Base-by-base conservation (phyloP, 2,888 invertebrate species). In the Melanotus villosus region DNA sequence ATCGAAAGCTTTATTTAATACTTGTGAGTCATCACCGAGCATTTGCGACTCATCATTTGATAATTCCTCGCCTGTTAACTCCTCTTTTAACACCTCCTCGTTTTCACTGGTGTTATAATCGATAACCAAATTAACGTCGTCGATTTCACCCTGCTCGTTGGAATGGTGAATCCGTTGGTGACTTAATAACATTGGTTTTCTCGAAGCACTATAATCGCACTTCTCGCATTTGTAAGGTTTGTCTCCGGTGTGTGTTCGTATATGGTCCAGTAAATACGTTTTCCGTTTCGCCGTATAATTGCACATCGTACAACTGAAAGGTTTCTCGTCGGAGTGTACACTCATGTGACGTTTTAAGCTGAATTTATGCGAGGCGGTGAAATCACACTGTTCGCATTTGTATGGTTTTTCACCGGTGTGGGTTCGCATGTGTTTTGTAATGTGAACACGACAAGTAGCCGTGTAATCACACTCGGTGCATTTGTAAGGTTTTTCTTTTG, bases 121-220 rank as follows among this genome's bases (percentile, higher is more conserved):
- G 7, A 9, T 32, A 10, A 5, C 6, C 32, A 32, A 32, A 5
- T 32, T 32, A 1, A 32, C 4, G 3, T 64, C 71, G 0, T 59
- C 34, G 18, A n/a, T n/a, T n/a, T n/a, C n/a, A n/a, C n/a, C n/a
- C n/a, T n/a, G n/a, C n/a, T n/a, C n/a, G n/a, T n/a, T n/a, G n/a
- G n/a, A n/a, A n/a, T n/a, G n/a, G n/a, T 71, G 71, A 2, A 54
- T 58, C n/a, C 10, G 7, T 10, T 10, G 32, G 6, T 71, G 71
- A 16, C 57, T 68, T 9, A 38, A 23, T n/a, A 71, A 21, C 16
- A 64, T 64, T 1, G 71, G 63, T 18, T 14, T 47, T 9, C 36
- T 16, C 1, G 32, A 12, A 32, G 47, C 21, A 19, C 30, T 14
- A 12, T 50, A 50, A 7, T 16, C 4, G 41, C 62, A 62, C 6